Evolutionary conservation across 2,113 vertebrate genomes (phyloP).

Genomic region (Himantopus leucocephalus): DNA sequence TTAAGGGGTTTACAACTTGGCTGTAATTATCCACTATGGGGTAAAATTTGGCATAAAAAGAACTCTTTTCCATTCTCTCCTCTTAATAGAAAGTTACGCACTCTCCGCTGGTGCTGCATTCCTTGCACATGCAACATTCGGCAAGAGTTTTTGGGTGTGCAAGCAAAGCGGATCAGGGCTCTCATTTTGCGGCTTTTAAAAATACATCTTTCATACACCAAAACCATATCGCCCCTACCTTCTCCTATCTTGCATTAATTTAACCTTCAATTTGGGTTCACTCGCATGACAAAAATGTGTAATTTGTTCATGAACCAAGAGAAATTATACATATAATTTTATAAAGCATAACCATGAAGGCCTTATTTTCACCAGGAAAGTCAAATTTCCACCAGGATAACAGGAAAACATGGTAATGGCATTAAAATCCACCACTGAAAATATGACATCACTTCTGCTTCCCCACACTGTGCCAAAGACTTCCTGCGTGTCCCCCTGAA

Average conservation of each 20-base stretch:
- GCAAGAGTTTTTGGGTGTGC: background rate
- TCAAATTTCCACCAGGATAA: background rate
- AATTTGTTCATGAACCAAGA: background rate
- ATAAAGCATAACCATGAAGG: background rate
- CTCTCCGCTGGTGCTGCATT: background rate
- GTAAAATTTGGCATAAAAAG: constrained; percentile 60
- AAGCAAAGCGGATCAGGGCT: background rate
- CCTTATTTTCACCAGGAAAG: background rate
- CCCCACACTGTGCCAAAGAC: background rate
- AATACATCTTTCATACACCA: constrained; percentile 40
- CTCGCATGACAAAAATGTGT: background rate
- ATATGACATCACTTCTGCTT: background rate
- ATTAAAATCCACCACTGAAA: background rate
- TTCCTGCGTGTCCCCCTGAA: background rate
- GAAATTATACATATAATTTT: background rate
- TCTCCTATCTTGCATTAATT: constrained; percentile 8
- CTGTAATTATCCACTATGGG: constrained; percentile 59
- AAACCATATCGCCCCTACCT: background rate
- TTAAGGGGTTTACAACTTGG: constrained; percentile 66
- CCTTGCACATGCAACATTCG: background rate
- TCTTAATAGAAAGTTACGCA: constrained; percentile 59
- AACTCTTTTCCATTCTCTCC: constrained; percentile 32
- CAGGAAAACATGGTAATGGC: background rate
- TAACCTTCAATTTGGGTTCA: background rate
- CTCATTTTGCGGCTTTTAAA: constrained; percentile 42